These are phyloP conservation scores for Lasioglossum leucozonium DNA, from an alignment of 2,888 invertebrate genomes.

Conservation along the genomic window DNA sequence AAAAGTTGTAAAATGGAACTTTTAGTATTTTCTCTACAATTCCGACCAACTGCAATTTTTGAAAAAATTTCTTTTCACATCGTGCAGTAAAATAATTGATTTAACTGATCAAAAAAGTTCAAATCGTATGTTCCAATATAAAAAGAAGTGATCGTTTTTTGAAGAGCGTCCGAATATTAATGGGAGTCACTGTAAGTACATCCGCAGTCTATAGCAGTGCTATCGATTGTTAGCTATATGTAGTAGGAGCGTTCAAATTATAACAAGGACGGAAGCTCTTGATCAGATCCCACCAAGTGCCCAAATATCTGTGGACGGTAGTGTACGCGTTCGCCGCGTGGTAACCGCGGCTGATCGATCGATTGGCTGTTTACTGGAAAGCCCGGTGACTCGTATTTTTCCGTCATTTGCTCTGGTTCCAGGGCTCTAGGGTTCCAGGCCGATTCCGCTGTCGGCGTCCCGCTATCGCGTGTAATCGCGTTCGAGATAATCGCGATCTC, in stretches of 20 bases:
- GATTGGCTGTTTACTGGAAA: slow-evolving; percentile 64
- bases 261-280: not conserved
- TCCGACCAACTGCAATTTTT: no score
- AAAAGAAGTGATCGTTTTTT: no score
- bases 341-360: slow-evolving; percentile 57
- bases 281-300: not conserved
- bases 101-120: no score
- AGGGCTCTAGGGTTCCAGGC: slow-evolving; percentile 12
- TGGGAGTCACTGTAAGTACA: no score
- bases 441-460: slow-evolving; percentile 38
- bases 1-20: no score
- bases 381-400: slow-evolving; percentile 66
- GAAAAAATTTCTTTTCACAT: no score
- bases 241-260: slow-evolving; percentile 1
- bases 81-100: no score
- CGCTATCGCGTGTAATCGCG: slow-evolving; percentile 50
- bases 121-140: no score
- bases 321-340: slow-evolving; percentile 38
- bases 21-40: no score
- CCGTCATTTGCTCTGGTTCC: slow-evolving; percentile 53
- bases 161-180: no score
- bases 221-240: slow-evolving; percentile 9
- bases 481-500: slow-evolving; percentile 56
- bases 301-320: slow-evolving; percentile 10
- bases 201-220: not conserved